Conservation (phyloP, 2,797 vertebrate species). For the Urophycis tenuis region DNA sequence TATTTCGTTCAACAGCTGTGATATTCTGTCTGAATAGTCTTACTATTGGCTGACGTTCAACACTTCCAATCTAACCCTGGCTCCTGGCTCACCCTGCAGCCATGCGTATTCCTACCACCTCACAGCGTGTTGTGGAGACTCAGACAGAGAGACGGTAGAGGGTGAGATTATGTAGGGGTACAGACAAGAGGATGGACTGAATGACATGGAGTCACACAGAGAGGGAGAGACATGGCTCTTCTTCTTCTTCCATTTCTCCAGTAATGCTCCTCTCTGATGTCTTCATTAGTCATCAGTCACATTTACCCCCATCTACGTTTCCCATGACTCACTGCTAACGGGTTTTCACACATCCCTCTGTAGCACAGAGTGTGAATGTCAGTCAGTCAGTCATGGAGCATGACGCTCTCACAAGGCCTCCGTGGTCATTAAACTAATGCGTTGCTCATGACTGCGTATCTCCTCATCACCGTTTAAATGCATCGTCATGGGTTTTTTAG, state of each 20-base stretch:
- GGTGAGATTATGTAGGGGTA: background rate
- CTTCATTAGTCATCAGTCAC: no score
- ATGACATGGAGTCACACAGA: no score
- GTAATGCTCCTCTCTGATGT: no score
- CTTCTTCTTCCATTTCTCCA: no score
- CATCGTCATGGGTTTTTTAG: background rate
- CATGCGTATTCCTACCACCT: background rate
- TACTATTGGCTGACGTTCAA: background rate
- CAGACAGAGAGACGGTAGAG: background rate
- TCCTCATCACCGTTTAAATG: no score
- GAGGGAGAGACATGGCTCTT: no score
- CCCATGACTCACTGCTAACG: no score
- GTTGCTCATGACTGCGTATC: no score
- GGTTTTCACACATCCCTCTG: background rate
- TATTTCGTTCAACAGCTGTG: background rate
- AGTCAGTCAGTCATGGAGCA: background rate
- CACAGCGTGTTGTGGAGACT: background rate
- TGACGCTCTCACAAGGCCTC: no score
- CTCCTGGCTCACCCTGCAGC: no score
- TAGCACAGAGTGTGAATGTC: background rate
- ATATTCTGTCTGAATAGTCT: background rate
- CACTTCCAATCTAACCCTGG: background rate
- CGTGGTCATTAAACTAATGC: no score
- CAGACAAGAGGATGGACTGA: background rate
- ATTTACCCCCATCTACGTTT: no score